Evolutionary conservation across 2,113 vertebrate genomes (phyloP).

Genomic region (Bungarus multicinctus): DNA sequence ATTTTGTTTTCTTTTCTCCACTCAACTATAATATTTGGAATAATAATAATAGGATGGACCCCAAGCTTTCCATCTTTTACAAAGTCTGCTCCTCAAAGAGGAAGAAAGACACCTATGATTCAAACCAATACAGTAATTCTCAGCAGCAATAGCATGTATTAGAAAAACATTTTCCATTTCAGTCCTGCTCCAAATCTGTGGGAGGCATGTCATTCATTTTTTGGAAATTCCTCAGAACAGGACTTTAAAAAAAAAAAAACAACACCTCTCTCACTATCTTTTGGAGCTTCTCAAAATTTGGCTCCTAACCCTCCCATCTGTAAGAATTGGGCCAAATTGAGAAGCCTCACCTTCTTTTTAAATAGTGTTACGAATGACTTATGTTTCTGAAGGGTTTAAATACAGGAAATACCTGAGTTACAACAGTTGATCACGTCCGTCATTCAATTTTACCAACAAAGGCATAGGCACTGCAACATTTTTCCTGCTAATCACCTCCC

Average conservation of each 20-base stretch:
- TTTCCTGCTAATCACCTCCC: no score
- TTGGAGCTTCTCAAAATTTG: not conserved
- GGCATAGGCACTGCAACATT: no score
- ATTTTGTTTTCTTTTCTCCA: not conserved
- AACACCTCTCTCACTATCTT: not conserved
- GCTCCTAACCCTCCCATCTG: not conserved
- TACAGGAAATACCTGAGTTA: no score
- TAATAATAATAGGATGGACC: not conserved
- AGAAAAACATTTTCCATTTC: not conserved
- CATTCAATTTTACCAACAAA: no score
- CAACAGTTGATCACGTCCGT: no score
- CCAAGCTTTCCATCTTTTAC: not conserved
- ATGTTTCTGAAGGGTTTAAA: not conserved
- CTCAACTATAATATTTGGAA: not conserved
- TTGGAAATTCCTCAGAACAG: not conserved
- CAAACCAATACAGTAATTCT: slow-evolving; percentile 7
- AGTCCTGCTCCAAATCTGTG: not conserved
- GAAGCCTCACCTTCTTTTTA: not conserved
- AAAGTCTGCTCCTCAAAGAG: not conserved
- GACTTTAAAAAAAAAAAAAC: not conserved
- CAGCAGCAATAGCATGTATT: not conserved
- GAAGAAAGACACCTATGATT: not conserved
- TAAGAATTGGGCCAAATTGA: not conserved
- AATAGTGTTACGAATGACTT: not conserved
- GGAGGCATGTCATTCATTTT: not conserved